Percentiles rank a stretch among this genome's conserved stretches.
phyloP scores from a whole-genome alignment of 1,140 invertebrate genomes.

The Bombyx mori region ASM3026992v2 NC_085112.1:8875501-8876000 shows the following conservation, averaged over 20 bases:
- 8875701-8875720: slow-evolving; percentile 57
- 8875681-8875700: slow-evolving; percentile 58
- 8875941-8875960: too few species aligned
- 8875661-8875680: slow-evolving; percentile 65
- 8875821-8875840: too few species aligned
- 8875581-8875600: slow-evolving; percentile 20
- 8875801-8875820: not conserved
- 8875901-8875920: too few species aligned
- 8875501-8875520: too few species aligned
- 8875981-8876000: too few species aligned
- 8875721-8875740: slow-evolving; percentile 48
- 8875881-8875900: too few species aligned
- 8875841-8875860: too few species aligned
- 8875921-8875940: too few species aligned
- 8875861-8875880: too few species aligned
- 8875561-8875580: slow-evolving; percentile 1
- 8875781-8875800: slow-evolving; percentile 11
- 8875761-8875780: slow-evolving; percentile 17
- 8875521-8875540: too few species aligned
- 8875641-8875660: slow-evolving; percentile 55
- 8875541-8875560: too few species aligned
- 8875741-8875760: slow-evolving; percentile 28
- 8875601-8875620: slow-evolving; percentile 25
- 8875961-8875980: too few species aligned
- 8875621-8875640: slow-evolving; percentile 30